These are phyloP conservation scores for Oscheius onirici DNA, from an alignment of 2,888 invertebrate species.

Conservation along the genomic window DNA sequence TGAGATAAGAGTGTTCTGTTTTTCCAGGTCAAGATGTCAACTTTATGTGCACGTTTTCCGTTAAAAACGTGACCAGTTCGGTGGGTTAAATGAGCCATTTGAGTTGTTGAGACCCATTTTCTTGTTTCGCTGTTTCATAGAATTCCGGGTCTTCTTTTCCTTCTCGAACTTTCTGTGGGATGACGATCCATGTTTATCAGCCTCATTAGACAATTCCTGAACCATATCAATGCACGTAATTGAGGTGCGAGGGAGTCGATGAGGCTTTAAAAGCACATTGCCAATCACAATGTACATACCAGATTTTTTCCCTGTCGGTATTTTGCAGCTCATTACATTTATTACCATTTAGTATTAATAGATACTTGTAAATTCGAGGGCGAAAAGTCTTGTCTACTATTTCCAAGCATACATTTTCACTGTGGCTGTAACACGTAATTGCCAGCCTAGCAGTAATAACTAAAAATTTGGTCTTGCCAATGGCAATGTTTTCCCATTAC, in stretches of 20 bases:
- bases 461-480: too few species aligned
- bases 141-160: neutral
- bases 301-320: too few species aligned
- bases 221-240: neutral
- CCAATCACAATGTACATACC: too few species aligned
- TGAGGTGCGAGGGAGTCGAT: neutral
- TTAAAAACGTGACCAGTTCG: neutral
- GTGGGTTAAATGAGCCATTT: neutral
- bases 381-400: too few species aligned
- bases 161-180: neutral
- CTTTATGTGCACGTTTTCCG: neutral
- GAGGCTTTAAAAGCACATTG: too few species aligned
- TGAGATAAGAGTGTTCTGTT: neutral
- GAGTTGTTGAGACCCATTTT: neutral
- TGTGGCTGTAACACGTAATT: too few species aligned
- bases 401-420: too few species aligned
- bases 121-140: neutral
- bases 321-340: too few species aligned
- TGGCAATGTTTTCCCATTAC: too few species aligned
- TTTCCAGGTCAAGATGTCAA: constrained; percentile 1
- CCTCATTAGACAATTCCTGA: neutral
- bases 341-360: too few species aligned
- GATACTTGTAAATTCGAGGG: too few species aligned
- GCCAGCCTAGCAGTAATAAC: too few species aligned
- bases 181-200: neutral